Percentiles rank a stretch among this genome's conserved stretches.
Evolutionary conservation across 2,113 vertebrate genomes (phyloP).

Genomic region (Amazona vittata): DNA sequence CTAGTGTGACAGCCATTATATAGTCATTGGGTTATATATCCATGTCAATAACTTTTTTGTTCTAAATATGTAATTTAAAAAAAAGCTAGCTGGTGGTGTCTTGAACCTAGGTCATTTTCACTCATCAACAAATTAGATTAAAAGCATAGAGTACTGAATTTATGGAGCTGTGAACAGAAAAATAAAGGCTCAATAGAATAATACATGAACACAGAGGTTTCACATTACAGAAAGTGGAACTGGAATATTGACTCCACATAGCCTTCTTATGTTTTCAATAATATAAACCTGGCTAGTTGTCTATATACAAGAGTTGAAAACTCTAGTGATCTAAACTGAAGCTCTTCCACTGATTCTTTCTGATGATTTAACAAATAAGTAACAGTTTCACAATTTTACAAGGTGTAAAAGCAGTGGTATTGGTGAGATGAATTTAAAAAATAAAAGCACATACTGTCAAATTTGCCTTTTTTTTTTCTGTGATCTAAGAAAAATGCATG

Average conservation of each 20-base stretch:
- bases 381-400: not conserved
- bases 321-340: not conserved
- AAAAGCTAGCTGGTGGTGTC: not conserved
- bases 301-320: not conserved
- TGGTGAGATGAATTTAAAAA: not conserved
- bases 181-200: constrained; percentile 12
- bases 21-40: not conserved
- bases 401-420: not conserved
- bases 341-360: not conserved
- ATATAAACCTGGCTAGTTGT: not conserved
- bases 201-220: constrained; percentile 1
- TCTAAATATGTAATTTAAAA: constrained; percentile 13
- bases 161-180: constrained; percentile 24
- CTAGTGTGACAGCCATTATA: not conserved
- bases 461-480: not conserved
- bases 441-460: not conserved
- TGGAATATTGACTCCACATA: not conserved
- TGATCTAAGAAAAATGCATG: not conserved
- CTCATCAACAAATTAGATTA: constrained; percentile 28
- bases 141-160: constrained; percentile 11
- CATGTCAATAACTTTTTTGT: not conserved
- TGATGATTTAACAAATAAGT: not conserved
- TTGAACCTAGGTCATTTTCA: constrained; percentile 17
- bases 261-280: not conserved
- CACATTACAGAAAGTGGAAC: not conserved